These are phyloP conservation scores for Pygocentrus nattereri DNA, from an alignment of 2,797 vertebrate genomes.

Conservation along the genomic window DNA sequence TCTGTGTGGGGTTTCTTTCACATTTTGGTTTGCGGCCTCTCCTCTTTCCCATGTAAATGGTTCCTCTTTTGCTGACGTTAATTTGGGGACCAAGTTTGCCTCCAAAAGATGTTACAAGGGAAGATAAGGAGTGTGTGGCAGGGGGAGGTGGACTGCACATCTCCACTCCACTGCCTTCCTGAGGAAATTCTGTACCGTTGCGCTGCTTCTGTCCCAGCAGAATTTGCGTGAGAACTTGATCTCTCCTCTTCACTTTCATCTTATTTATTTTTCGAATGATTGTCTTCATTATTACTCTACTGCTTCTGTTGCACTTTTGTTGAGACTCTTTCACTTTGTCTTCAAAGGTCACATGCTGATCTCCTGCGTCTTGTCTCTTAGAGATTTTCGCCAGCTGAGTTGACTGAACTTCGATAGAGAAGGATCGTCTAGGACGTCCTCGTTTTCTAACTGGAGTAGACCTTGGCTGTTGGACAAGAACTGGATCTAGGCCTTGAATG, in stretches of 20 bases:
- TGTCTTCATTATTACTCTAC: constrained; percentile 91
- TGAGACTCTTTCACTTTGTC: constrained; percentile 66
- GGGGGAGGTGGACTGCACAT: constrained; percentile 45
- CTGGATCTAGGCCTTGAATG: constrained; percentile 79
- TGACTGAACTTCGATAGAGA: constrained; percentile 65
- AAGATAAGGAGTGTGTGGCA: constrained; percentile 80
- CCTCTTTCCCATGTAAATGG: constrained; percentile 98
- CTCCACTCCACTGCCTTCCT: constrained; percentile 55
- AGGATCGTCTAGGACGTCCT: constrained; percentile 85
- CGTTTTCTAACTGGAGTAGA: constrained; percentile 86
- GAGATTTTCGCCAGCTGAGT: constrained; percentile 78
- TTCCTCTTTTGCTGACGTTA: constrained; percentile 98
- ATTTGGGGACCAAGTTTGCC: constrained; percentile 95
- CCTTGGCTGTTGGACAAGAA: constrained; percentile 82
- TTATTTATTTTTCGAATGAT: constrained; percentile 97
- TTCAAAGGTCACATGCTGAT: constrained; percentile 63
- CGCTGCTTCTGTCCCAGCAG: constrained; percentile 75
- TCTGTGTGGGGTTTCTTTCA: constrained; percentile 59
- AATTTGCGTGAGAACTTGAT: constrained; percentile 90
- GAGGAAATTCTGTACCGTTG: constrained; percentile 55
- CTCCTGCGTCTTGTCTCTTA: constrained; percentile 69
- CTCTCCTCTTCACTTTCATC: constrained; percentile 91
- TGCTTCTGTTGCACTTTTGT: constrained; percentile 80
- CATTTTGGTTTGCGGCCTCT: constrained; percentile 96
- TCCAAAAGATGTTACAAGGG: constrained; percentile 92